Percentiles rank a stretch among this genome's conserved stretches.
phyloP scores from a whole-genome alignment of 1,140 invertebrate species.

The Drosophila paulistorum region DNA sequence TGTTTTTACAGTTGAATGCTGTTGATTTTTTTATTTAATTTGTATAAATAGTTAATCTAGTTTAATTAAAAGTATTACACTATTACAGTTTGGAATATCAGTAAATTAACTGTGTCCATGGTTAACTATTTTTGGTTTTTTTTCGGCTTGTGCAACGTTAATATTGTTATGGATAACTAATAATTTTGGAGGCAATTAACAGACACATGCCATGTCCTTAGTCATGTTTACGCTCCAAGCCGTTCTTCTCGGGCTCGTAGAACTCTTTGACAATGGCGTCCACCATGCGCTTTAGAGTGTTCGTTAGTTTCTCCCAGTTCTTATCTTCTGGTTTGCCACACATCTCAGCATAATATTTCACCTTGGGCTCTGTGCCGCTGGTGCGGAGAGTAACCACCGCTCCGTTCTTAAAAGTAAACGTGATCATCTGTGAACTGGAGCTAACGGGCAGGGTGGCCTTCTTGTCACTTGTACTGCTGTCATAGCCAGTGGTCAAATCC shows the following conservation, averaged over 20 bases:
- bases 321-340: conserved; percentile 89
- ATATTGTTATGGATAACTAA: conserved; percentile 27
- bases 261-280: conserved; percentile 91
- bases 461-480: conserved; percentile 89
- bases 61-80: conserved; percentile 17
- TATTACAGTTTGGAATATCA: conserved; percentile 15
- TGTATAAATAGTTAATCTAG: neutral
- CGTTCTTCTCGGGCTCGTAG: conserved; percentile 90
- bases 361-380: conserved; percentile 99
- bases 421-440: conserved; percentile 95
- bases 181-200: conserved; percentile 31
- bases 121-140: conserved; percentile 21
- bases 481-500: conserved; percentile 95
- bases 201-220: conserved; percentile 34
- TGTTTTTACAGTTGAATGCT: neutral
- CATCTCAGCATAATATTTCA: conserved; percentile 98
- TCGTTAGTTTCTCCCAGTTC: conserved; percentile 86
- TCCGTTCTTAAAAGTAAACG: conserved; percentile 95
- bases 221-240: conserved; percentile 84
- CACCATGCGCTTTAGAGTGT: conserved; percentile 90
- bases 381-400: conserved; percentile 94
- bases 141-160: conserved; percentile 44
- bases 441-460: conserved; percentile 91
- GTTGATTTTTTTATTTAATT: neutral
- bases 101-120: conserved; percentile 14